Evolutionary conservation across 2,888 invertebrate species (phyloP), one percentile per base, ranked within the genome.

Genomic region (Temnothorax unifasciatus): DNA sequence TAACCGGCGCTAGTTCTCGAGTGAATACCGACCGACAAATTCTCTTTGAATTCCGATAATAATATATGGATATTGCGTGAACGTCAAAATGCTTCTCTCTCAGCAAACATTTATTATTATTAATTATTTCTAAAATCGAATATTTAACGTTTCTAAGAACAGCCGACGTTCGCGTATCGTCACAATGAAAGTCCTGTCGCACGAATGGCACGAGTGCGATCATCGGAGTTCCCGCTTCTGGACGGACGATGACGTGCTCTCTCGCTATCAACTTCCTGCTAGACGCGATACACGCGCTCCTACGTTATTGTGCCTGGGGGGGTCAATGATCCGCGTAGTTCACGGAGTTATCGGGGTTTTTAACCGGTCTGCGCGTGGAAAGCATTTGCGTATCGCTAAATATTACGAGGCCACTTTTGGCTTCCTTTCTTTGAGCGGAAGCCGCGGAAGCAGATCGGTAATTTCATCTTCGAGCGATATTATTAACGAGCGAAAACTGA

Each of bases 181-280:
- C 18, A 9, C 34, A 21, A 38, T 4, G 4, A 50, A 38, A 75
- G 13, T 75, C 38, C 15, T 50, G 41, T 54, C 52, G 8, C 21
- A 54, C 8, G 15, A 29, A 76, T 21, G 57, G 25, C 50, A 50
- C 11, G 29, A 77, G 57, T 6, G 38, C 6, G 66, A 54, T 47
- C 25, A 15, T 18, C 41, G 5, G 11, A 47, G 44, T 34, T 57
- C 71, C 54, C 47, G 63, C 47, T 63, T 84, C 86, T 86, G 84
- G 85, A 77, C 86, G 81, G 86, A 75, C 84, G 85, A 90, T 86
- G 90, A 90, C 85, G 85, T 85, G 85, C 89, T 82, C 38, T 77
- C 69, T 83, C 77, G 83, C 90, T 90, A 90, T 90, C 90, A 90
- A 90, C 90, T 90, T 90, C 90, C 90, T 90, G 90, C 82, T 90